A percentile compares a stretch with the other conserved stretches of the same genome.
Conservation (phyloP, 1,140 invertebrate genomes). For the Drosophila miranda region DNA sequence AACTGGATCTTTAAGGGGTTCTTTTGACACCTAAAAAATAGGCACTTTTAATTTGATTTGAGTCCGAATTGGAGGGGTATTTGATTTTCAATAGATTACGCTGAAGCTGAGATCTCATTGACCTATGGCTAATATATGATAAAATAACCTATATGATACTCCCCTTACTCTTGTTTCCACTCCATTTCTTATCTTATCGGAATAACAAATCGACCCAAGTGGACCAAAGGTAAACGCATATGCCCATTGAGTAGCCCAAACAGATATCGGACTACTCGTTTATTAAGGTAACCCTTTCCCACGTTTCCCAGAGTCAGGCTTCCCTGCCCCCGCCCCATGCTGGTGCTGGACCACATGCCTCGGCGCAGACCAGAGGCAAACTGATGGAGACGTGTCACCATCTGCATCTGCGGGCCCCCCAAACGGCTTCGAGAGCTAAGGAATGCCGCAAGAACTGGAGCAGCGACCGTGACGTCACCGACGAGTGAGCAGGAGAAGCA, state of each 20-base stretch:
- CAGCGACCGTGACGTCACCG: conserved; percentile 65
- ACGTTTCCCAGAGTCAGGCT: conserved; percentile 4
- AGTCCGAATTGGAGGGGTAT: too few relatives aligned
- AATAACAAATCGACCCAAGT: conserved; percentile 17
- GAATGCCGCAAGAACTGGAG: conserved; percentile 71
- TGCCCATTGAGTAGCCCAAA: background rate
- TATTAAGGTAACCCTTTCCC: background rate
- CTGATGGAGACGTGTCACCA: conserved; percentile 48
- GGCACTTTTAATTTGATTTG: too few relatives aligned
- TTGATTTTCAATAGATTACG: too few relatives aligned
- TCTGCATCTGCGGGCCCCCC: too few relatives aligned
- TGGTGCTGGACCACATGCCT: conserved; percentile 54
- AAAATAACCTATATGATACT: too few relatives aligned
- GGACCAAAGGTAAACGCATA: conserved; percentile 3
- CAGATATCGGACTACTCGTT: background rate
- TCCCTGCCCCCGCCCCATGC: conserved; percentile 20
- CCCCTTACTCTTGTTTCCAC: background rate
- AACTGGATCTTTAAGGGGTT: background rate
- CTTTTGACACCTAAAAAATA: background rate
- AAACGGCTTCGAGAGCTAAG: conserved; percentile 60
- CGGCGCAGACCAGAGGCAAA: conserved; percentile 60
- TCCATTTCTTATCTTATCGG: conserved; percentile 5
- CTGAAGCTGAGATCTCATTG: too few relatives aligned
- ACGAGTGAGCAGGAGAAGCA: conserved; percentile 20
- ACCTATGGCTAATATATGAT: too few relatives aligned